A percentile compares a stretch with the other conserved stretches of the same genome.
Evolutionary conservation across 2,888 invertebrate species (phyloP).

Genomic region (Archaeoteleia sp.): DNA sequence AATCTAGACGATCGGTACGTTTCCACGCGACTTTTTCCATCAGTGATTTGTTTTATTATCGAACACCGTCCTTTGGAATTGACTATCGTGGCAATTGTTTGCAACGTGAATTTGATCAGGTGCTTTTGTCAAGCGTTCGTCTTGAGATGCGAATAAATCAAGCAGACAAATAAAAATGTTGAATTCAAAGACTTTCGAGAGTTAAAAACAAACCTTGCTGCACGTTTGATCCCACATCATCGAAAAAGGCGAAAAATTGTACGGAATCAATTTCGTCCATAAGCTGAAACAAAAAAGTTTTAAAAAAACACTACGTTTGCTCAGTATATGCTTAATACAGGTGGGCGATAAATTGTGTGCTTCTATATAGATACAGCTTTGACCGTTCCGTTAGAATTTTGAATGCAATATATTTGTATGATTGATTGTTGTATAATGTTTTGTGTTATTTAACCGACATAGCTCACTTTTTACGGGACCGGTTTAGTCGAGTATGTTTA

Average conservation of each 20-base stretch:
- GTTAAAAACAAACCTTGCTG: constrained; percentile 1
- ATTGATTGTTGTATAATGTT: constrained; percentile 51
- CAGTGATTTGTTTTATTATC: constrained; percentile 39
- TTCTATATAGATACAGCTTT: constrained; percentile 27
- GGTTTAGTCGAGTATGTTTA: constrained; percentile 47
- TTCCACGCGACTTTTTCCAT: constrained; percentile 33
- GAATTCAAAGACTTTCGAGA: background rate
- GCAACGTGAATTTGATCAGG: constrained; percentile 40
- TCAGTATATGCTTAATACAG: constrained; percentile 40
- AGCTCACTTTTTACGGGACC: constrained; percentile 51
- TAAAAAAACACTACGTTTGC: constrained; percentile 29
- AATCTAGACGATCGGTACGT: constrained; percentile 42
- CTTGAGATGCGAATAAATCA: constrained; percentile 27
- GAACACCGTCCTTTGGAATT: constrained; percentile 28
- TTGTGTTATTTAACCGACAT: constrained; percentile 50
- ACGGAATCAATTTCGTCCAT: constrained; percentile 27
- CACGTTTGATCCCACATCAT: constrained; percentile 5
- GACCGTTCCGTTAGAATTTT: constrained; percentile 42
- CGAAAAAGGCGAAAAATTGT: constrained; percentile 12
- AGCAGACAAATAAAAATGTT: constrained; percentile 5
- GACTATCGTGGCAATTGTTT: constrained; percentile 30
- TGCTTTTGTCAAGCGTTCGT: constrained; percentile 19
- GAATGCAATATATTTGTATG: constrained; percentile 48
- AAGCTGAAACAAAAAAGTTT: constrained; percentile 31
- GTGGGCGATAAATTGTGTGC: constrained; percentile 46